Percentiles rank a stretch among this genome's conserved stretches.
These are phyloP conservation scores for Taphrorychus bicolor DNA, from an alignment of 2,888 invertebrate genomes.

Conservation along the genomic window DNA sequence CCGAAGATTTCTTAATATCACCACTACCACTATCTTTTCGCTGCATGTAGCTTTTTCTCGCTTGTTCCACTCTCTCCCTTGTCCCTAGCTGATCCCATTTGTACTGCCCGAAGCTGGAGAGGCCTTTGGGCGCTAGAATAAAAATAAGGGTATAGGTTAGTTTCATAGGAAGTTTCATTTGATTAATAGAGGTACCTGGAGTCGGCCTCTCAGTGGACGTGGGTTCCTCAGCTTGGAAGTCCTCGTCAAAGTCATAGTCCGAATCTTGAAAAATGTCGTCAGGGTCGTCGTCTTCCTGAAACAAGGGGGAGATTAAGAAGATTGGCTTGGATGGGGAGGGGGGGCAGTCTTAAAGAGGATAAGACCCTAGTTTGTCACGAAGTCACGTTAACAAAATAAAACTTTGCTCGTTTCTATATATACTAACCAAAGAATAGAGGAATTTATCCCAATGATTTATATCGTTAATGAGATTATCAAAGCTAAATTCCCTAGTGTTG, in stretches of 20 bases:
- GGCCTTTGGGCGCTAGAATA: constrained; percentile 18
- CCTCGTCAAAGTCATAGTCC: constrained; percentile 51
- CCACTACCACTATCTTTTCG: neutral
- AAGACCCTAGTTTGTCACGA: too few relatives aligned
- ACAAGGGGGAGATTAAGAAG: constrained; percentile 37
- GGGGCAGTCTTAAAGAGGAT: neutral
- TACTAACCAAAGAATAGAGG: too few relatives aligned
- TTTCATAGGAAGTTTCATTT: neutral
- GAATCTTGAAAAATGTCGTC: constrained; percentile 48
- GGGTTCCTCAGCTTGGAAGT: constrained; percentile 52
- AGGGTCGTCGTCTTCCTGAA: constrained; percentile 52
- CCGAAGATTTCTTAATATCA: constrained; percentile 43
- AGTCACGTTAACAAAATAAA: too few relatives aligned
- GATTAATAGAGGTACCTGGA: constrained; percentile 2
- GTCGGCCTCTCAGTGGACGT: constrained; percentile 24
- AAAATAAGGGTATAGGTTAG: neutral
- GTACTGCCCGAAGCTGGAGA: constrained; percentile 52
- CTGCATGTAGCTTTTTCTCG: constrained; percentile 50
- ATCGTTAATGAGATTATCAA: neutral
- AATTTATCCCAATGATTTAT: neutral
- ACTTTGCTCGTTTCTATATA: too few relatives aligned
- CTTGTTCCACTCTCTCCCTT: constrained; percentile 53
- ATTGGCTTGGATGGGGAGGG: neutral
- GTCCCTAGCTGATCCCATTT: constrained; percentile 58
- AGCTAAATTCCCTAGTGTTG: neutral